These are phyloP conservation scores for Epsilonema sp. DNA, from an alignment of 2,888 invertebrate species.

Conservation along the genomic window DNA sequence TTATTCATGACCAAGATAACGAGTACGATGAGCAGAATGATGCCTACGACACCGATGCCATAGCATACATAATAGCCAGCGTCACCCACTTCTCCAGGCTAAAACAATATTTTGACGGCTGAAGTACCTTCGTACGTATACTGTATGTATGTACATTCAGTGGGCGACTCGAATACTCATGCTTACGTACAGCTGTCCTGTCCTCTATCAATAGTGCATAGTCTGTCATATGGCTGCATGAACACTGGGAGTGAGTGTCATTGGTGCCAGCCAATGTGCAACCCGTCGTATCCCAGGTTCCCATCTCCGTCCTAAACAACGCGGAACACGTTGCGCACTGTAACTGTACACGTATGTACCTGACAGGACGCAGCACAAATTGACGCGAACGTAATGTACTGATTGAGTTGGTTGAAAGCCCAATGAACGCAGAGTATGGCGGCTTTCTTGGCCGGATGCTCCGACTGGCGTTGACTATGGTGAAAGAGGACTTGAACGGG, in stretches of 20 bases:
- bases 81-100: not conserved
- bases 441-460: conserved; percentile 3
- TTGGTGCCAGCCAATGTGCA: conserved; percentile 7
- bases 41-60: no score
- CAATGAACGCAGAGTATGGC: conserved; percentile 8
- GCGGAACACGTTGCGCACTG: no score
- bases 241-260: conserved; percentile 8
- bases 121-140: no score
- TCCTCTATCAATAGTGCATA: conserved; percentile 11
- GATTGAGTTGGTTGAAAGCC: not conserved
- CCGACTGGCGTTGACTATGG: not conserved
- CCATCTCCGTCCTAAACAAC: not conserved
- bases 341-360: no score
- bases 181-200: no score
- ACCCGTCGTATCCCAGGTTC: conserved; percentile 9
- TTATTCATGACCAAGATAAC: no score
- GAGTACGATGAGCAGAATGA: no score
- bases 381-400: no score
- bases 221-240: conserved; percentile 10
- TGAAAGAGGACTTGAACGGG: not conserved
- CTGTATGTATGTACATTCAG: no score
- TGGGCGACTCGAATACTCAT: no score
- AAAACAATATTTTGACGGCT: not conserved
- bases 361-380: no score
- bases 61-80: conserved; percentile 6